These are phyloP conservation scores for Rhynchophorus ferrugineus DNA, from an alignment of 1,140 invertebrate species.

Conservation along the genomic window DNA sequence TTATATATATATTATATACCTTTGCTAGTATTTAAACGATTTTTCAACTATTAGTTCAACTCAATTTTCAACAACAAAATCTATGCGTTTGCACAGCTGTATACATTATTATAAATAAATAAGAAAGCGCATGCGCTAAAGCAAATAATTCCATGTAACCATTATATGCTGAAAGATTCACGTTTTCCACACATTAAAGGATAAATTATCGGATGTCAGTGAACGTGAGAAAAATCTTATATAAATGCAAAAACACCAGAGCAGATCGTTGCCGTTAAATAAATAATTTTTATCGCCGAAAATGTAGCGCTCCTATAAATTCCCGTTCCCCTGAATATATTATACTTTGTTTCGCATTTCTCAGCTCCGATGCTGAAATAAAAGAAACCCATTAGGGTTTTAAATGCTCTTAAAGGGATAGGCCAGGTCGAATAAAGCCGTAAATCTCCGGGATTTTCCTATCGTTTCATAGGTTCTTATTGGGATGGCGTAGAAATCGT, in stretches of 20 bases:
- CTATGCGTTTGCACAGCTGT: no score
- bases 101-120: no score
- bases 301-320: neutral
- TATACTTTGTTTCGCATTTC: neutral
- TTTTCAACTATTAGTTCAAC: no score
- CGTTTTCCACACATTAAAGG: neutral
- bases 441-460: neutral
- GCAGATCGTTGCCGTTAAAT: conserved; percentile 2
- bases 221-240: conserved; percentile 6
- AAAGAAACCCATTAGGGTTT: neutral
- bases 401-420: neutral
- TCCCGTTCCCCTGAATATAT: neutral
- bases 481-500: no score
- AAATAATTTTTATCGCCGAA: conserved; percentile 6
- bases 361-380: neutral
- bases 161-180: no score
- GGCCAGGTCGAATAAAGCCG: neutral
- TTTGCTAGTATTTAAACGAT: no score
- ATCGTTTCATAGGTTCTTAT: neutral
- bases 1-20: no score
- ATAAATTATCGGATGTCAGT: neutral
- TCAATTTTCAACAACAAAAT: no score
- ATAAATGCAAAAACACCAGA: conserved; percentile 4
- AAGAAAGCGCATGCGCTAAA: no score
- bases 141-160: no score